Percentiles rank a stretch among this genome's conserved stretches.
Conservation (phyloP, 37 sponge, comb jelly and placozoan species). For the Mnemiopsis leidyi region DNA sequence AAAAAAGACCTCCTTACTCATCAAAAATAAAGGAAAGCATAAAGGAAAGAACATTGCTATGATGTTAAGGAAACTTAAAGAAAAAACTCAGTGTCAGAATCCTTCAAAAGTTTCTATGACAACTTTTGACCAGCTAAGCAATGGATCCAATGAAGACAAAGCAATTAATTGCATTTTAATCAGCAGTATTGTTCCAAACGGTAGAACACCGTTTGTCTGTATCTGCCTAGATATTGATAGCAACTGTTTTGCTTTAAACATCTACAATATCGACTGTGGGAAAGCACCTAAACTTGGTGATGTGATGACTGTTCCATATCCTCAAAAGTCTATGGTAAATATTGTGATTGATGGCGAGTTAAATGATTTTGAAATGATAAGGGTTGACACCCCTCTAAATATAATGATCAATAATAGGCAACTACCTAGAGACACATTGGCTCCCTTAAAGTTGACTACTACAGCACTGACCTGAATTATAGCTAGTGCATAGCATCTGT, state of each 20-base stretch:
- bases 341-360: not conserved
- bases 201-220: slow-evolving; percentile 29
- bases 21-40: slow-evolving; percentile 34
- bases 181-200: slow-evolving; percentile 43
- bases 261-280: slow-evolving; percentile 36
- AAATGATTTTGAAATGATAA: not conserved
- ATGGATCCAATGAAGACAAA: slow-evolving; percentile 23
- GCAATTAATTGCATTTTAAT: slow-evolving; percentile 55
- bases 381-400: not conserved
- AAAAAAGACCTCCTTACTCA: not conserved
- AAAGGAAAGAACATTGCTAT: not conserved
- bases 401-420: slow-evolving; percentile 44
- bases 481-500: too few species aligned
- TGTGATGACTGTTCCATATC: slow-evolving; percentile 10
- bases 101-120: not conserved
- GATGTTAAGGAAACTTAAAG: slow-evolving; percentile 28
- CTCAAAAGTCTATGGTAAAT: not conserved
- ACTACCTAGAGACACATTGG: not conserved
- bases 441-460: slow-evolving; percentile 15
- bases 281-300: slow-evolving; percentile 50
- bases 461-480: slow-evolving; percentile 18
- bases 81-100: not conserved
- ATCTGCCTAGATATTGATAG: not conserved
- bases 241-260: slow-evolving; percentile 12
- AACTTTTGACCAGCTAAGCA: not conserved